Evolutionary conservation across 37 sponge, comb jelly and placozoan genomes (phyloP).

Genomic region (Hormiphora californensis): DNA sequence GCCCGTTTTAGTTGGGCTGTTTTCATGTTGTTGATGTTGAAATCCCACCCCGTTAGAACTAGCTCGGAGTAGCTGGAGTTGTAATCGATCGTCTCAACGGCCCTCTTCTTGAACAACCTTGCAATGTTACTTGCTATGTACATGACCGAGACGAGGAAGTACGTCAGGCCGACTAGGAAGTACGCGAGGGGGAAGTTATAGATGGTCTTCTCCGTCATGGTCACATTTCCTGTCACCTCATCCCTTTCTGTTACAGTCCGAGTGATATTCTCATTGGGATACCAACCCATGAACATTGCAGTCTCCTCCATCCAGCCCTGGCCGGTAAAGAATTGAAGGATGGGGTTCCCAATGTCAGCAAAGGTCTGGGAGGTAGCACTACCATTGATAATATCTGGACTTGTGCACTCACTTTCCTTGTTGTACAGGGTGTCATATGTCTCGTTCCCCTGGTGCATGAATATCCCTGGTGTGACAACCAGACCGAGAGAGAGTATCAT

Average conservation of each 20-base stretch:
- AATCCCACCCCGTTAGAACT: not conserved
- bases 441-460: not conserved
- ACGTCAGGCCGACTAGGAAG: not conserved
- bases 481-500: not conserved
- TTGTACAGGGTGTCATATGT: not conserved
- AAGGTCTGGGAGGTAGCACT: not conserved
- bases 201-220: not conserved
- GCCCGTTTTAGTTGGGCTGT: not conserved
- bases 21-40: not conserved
- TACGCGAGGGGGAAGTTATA: constrained; percentile 10
- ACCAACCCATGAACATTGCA: not conserved
- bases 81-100: not conserved
- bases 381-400: not conserved
- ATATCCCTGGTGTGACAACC: not conserved
- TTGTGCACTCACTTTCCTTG: not conserved
- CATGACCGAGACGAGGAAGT: not conserved
- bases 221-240: no score
- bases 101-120: not conserved
- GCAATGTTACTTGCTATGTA: not conserved
- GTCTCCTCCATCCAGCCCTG: constrained; percentile 15
- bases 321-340: not conserved
- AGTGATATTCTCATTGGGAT: not conserved
- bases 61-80: not conserved
- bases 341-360: not conserved
- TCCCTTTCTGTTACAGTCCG: not conserved